Evolutionary conservation across 1,140 invertebrate genomes (phyloP).

Genomic region (Marisa cornuarietis): DNA sequence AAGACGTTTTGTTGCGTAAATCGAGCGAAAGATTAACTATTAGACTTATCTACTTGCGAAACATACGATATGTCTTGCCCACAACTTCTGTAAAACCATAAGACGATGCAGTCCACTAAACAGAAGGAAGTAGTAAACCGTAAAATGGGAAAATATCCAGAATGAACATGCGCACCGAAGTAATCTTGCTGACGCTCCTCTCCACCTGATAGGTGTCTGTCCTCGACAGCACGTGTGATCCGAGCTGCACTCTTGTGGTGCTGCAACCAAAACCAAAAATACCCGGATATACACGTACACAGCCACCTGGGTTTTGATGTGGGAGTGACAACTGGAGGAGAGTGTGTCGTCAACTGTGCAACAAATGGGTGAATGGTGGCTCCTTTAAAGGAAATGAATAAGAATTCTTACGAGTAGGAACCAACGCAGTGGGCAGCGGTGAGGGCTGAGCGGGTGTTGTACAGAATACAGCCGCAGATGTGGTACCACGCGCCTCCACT

Average conservation of each 20-base stretch:
- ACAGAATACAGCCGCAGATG: neutral
- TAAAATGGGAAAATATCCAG: no score
- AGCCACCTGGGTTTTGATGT: no score
- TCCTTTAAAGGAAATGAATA: no score
- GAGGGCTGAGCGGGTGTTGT: neutral
- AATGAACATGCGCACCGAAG: neutral
- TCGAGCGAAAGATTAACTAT: no score
- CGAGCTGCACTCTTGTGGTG: neutral
- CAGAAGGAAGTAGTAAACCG: no score
- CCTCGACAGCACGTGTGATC: neutral
- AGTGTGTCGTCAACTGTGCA: neutral
- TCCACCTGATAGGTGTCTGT: neutral
- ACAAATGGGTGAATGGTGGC: neutral
- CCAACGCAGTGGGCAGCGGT: slow-evolving; percentile 9
- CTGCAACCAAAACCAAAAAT: neutral
- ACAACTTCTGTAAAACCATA: no score
- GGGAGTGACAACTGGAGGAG: no score
- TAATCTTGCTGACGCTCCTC: neutral
- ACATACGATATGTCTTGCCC: no score
- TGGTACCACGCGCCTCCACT: neutral
- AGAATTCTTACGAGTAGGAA: neutral
- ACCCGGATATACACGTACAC: no score
- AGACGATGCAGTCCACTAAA: no score
- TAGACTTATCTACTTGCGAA: no score
- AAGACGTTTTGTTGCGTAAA: no score